These are phyloP conservation scores for Pyrocoelia pectoralis DNA, from an alignment of 2,888 invertebrate genomes.

Conservation along the genomic window DNA sequence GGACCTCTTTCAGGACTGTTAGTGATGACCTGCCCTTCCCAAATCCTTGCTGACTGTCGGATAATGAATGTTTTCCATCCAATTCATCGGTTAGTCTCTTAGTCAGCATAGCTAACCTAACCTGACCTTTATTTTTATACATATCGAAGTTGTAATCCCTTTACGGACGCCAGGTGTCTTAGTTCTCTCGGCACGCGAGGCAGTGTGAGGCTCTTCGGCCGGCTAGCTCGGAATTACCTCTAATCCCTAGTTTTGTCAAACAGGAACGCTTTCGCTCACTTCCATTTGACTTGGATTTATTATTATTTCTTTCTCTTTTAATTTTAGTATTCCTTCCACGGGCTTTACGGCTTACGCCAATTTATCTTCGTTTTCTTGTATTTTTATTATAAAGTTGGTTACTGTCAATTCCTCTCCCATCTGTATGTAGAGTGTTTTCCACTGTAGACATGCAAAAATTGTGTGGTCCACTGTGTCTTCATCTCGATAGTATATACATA, in stretches of 20 bases:
- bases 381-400: neutral
- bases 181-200: neutral
- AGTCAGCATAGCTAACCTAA: slow-evolving; percentile 11
- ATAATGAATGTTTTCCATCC: too few species aligned
- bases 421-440: neutral
- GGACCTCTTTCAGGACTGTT: too few species aligned
- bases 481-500: slow-evolving; percentile 23
- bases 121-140: slow-evolving; percentile 7
- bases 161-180: neutral
- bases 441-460: slow-evolving; percentile 23
- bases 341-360: neutral
- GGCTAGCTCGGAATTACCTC: neutral
- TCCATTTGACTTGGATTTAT: too few species aligned
- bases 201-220: neutral
- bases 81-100: too few species aligned
- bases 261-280: neutral
- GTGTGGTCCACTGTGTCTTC: slow-evolving; percentile 31
- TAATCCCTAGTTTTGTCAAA: neutral
- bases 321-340: neutral
- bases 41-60: too few species aligned
- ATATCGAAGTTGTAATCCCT: neutral
- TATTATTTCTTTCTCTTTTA: neutral
- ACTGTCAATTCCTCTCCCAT: neutral
- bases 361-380: neutral
- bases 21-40: too few species aligned